Percentiles rank a stretch among this genome's conserved stretches.
These are phyloP conservation scores for Tolmerus cingulatus DNA, from an alignment of 2,888 invertebrate species.

Conservation along the genomic window DNA sequence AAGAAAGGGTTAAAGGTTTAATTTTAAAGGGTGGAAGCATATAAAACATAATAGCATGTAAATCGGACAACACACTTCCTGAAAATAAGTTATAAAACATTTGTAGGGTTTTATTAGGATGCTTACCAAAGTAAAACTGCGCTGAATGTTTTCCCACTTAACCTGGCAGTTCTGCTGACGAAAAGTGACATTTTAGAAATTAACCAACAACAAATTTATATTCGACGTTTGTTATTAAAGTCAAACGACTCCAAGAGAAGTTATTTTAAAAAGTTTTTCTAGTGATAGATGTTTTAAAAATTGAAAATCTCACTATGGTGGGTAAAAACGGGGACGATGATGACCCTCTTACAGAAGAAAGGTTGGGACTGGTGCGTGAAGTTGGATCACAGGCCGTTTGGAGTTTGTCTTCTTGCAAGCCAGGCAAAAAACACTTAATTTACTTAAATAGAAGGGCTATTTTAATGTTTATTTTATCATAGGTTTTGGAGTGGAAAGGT, in stretches of 20 bases:
- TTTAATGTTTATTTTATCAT: not conserved
- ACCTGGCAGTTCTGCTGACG: not conserved
- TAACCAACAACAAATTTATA: not conserved
- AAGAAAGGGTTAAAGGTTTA: too few relatives aligned
- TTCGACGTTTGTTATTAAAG: not conserved
- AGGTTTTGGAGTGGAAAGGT: slow-evolving; percentile 98
- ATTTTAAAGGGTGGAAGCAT: too few relatives aligned
- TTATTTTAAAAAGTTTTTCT: not conserved
- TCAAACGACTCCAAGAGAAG: not conserved
- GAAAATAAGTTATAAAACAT: too few relatives aligned
- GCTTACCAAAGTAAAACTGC: too few relatives aligned
- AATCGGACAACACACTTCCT: too few relatives aligned
- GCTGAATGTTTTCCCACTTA: too few relatives aligned
- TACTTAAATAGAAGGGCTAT: not conserved
- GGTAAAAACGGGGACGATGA: slow-evolving; percentile 55
- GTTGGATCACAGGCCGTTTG: slow-evolving; percentile 94
- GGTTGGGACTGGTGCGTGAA: slow-evolving; percentile 72
- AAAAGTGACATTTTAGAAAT: too few relatives aligned
- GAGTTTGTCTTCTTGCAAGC: slow-evolving; percentile 98
- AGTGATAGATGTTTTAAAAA: not conserved
- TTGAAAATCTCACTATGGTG: slow-evolving; percentile 40
- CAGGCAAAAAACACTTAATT: slow-evolving; percentile 68
- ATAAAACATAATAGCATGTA: too few relatives aligned
- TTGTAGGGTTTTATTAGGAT: too few relatives aligned
- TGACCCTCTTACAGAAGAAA: slow-evolving; percentile 61